Percentiles rank a stretch among this genome's conserved stretches.
Conservation (phyloP, 2,113 vertebrate genomes). For the Leptobrachium ailaonicum region DNA sequence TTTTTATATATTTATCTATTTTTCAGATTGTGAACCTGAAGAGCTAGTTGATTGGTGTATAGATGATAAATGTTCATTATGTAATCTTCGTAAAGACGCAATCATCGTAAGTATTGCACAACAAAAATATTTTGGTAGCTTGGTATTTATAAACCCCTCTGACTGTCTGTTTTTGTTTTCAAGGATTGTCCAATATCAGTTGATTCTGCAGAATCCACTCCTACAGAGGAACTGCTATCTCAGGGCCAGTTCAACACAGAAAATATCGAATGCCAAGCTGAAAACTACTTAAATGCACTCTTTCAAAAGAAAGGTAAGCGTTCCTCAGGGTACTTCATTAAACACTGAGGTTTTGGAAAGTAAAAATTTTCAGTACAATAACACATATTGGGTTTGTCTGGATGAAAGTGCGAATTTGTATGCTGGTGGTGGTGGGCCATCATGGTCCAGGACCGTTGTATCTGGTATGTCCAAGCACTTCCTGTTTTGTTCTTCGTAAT, state of each 20-base stretch:
- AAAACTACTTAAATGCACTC: slow-evolving; percentile 96
- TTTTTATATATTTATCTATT: background rate
- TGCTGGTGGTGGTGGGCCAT: too few species aligned
- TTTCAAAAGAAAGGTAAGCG: slow-evolving; percentile 95
- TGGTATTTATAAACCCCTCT: too few species aligned
- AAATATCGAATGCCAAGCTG: slow-evolving; percentile 93
- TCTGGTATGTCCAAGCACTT: too few species aligned
- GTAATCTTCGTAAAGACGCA: slow-evolving; percentile 92
- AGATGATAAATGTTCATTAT: slow-evolving; percentile 92
- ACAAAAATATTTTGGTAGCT: background rate
- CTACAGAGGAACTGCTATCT: slow-evolving; percentile 89
- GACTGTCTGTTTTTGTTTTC: slow-evolving; percentile 33
- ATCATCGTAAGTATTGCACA: slow-evolving; percentile 81
- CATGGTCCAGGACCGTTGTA: too few species aligned
- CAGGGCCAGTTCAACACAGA: slow-evolving; percentile 90
- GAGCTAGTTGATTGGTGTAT: slow-evolving; percentile 94
- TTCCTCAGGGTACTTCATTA: background rate
- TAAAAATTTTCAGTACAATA: too few species aligned
- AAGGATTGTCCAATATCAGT: slow-evolving; percentile 82
- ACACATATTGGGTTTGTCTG: too few species aligned
- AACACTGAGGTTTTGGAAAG: too few species aligned
- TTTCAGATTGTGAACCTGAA: slow-evolving; percentile 96
- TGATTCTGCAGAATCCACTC: slow-evolving; percentile 85
- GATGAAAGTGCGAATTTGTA: too few species aligned
- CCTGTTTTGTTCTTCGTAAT: too few species aligned